These are phyloP conservation scores for Ophioninae sp. DNA, from an alignment of 2,888 invertebrate species.

Conservation along the genomic window DNA sequence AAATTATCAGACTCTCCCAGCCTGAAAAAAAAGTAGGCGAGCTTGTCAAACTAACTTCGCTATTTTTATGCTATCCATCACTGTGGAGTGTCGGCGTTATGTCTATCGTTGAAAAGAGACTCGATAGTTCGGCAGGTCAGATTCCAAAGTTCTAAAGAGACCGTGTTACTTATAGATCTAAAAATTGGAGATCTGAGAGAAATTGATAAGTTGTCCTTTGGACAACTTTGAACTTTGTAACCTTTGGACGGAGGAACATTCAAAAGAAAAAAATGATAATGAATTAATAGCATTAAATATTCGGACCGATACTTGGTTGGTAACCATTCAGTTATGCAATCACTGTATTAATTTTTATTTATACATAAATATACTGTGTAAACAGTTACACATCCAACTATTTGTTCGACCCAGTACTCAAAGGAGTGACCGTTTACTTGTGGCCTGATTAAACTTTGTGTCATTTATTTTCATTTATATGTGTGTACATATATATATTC, in stretches of 20 bases:
- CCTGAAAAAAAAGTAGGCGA: slow-evolving; percentile 61
- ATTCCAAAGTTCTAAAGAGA: background rate
- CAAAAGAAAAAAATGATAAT: background rate
- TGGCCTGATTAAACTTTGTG: background rate
- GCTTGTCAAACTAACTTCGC: background rate
- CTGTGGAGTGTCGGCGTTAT: background rate
- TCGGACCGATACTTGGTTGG: background rate
- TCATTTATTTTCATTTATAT: too few species aligned
- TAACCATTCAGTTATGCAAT: background rate
- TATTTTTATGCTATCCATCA: background rate
- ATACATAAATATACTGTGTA: background rate
- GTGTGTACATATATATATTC: too few species aligned
- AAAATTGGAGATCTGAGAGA: background rate
- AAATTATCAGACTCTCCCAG: slow-evolving; percentile 72
- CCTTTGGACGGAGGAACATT: background rate
- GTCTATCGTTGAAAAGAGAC: background rate
- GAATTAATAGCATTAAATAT: background rate
- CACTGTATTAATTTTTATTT: background rate
- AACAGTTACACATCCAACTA: background rate
- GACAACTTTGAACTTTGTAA: too few species aligned
- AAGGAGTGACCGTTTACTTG: background rate
- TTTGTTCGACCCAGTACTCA: background rate
- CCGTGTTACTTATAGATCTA: background rate
- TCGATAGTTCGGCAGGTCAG: background rate
- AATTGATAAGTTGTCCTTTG: background rate